A percentile compares a stretch with the other conserved stretches of the same genome.
phyloP scores from a whole-genome alignment of 2,113 vertebrate genomes.

The Indri indri region DNA sequence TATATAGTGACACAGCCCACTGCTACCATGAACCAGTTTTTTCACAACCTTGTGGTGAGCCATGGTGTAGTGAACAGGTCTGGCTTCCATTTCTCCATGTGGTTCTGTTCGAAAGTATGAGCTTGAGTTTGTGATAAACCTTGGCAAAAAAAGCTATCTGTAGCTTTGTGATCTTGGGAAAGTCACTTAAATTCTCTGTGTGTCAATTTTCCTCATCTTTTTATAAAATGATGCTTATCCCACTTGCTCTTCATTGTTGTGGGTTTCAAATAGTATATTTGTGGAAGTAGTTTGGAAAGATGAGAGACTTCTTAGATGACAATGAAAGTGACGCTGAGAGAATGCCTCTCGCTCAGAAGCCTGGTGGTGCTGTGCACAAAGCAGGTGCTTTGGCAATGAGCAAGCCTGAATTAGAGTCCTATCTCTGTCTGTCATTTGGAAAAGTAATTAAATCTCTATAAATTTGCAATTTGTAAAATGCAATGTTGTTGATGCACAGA shows the following conservation, averaged over 20 bases:
- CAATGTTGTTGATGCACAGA: background rate
- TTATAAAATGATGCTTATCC: slow-evolving; percentile 5
- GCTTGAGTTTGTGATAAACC: background rate
- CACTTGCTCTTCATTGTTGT: background rate
- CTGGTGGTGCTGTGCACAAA: background rate
- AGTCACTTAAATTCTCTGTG: background rate
- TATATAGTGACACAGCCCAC: slow-evolving; percentile 68
- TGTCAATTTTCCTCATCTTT: background rate
- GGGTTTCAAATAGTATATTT: background rate
- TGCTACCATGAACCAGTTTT: slow-evolving; percentile 50
- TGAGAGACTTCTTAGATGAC: background rate
- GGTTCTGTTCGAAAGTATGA: slow-evolving; percentile 52
- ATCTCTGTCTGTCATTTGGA: background rate
- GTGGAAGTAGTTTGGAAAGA: background rate
- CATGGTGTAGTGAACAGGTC: background rate
- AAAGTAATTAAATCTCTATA: background rate
- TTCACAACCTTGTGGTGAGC: slow-evolving; percentile 25
- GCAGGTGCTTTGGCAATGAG: background rate
- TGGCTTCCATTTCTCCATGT: background rate
- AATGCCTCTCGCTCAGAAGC: background rate
- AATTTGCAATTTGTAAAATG: slow-evolving; percentile 27
- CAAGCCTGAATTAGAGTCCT: background rate
- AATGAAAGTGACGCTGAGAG: background rate
- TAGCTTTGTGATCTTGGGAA: slow-evolving; percentile 25
- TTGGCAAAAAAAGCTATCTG: background rate